Evolutionary conservation across 2,113 vertebrate species (phyloP), one percentile per base, ranked within the genome.

Genomic region (Bettongia penicillata): DNA sequence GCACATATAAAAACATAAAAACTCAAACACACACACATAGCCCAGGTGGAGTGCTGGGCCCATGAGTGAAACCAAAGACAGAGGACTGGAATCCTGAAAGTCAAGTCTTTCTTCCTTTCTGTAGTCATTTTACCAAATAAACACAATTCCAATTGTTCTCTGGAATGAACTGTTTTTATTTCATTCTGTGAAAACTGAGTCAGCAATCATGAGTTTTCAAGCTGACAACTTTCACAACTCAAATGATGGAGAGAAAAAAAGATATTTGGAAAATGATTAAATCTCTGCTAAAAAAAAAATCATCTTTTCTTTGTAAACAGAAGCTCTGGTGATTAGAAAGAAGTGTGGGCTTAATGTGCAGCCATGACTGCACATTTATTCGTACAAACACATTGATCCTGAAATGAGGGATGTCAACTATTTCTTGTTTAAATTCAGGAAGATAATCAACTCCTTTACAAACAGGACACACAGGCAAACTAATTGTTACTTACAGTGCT

Each of bases 141-240:
- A 95, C 1, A 68, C 90, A 53, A 3, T 53, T 93, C 37, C 51
- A 55, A 0, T 37, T 22, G 2, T 11, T 61, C 25, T 93, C 92
- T 57, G 9, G 3, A 91, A 24, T 12, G 53, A 92, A 92, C 93
- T 43, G 23, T 52, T 24, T 26, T 91, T 49, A 89, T 89, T 92
- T 96, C 50, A 53, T 50, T 92, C 92, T 53, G 94, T 68, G 52
- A 95, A 96, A 96, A 93, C 28, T 8, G 16, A 91, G 47, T 8
- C 53, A 91, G 92, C 61, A 77, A 53, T 7, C 55, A 24, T 0
- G 51, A 68, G 12, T 28, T 47, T 77, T 61, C 31, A 16, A 95
- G 11, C 48, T 91, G 90, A 68, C 19, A 48, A 51, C 28, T 90
- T 90, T 90, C 48, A 90, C 49, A 90, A 51, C 90, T 50, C 25